phyloP scores from a whole-genome alignment of 2,888 invertebrate genomes.

The Scrobipalpa costella region DNA sequence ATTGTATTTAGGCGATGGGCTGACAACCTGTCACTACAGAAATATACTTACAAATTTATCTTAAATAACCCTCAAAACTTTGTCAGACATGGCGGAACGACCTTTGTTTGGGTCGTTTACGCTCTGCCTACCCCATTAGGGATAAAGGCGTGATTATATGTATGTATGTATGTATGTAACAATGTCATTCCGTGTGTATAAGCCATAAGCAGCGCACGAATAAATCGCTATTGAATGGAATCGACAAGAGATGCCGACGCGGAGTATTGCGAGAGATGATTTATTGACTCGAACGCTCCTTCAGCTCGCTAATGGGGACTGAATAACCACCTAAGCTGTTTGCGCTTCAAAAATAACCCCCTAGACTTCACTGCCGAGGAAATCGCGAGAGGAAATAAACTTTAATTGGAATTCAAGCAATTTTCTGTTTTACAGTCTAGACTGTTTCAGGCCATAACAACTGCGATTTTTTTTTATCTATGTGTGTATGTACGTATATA shows the following conservation, averaged over 20 bases:
- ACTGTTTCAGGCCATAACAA: neutral
- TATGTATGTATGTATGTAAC: no score
- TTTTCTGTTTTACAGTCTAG: neutral
- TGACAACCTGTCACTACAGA: no score
- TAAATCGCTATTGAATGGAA: conserved; percentile 71
- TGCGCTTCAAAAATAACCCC: conserved; percentile 31
- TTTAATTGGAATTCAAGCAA: neutral
- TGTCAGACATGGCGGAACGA: no score
- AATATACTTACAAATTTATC: no score
- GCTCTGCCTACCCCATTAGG: no score
- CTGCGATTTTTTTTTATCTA: no score
- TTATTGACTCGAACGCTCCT: conserved; percentile 68
- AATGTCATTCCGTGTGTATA: conserved; percentile 3
- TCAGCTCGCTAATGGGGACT: conserved; percentile 52
- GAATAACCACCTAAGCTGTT: conserved; percentile 42
- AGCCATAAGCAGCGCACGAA: conserved; percentile 46
- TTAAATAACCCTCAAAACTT: no score
- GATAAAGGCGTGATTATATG: no score
- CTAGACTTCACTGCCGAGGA: conserved; percentile 18
- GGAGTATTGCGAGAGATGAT: conserved; percentile 64
- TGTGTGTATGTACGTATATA: no score
- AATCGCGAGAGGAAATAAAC: conserved; percentile 27
- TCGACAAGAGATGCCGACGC: conserved; percentile 68
- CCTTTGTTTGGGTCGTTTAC: no score
- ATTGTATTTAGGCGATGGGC: no score